Evolutionary conservation across 2,888 invertebrate genomes (phyloP).

Genomic region (Synergus laeviventris): DNA sequence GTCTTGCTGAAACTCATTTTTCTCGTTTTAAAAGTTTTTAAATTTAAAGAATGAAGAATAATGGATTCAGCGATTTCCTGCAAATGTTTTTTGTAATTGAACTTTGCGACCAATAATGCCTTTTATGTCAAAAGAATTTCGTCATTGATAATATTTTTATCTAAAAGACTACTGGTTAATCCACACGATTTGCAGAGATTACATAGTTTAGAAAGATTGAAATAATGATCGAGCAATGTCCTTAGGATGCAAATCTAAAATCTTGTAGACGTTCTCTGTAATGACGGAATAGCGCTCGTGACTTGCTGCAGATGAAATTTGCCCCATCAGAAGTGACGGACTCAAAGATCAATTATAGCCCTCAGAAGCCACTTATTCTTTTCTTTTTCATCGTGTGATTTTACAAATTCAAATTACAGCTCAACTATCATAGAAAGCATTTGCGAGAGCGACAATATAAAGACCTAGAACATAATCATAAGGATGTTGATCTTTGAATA

Average conservation of each 20-base stretch:
- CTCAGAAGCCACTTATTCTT: constrained; percentile 1
- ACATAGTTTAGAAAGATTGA: constrained; percentile 42
- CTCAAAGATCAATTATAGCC: constrained; percentile 26
- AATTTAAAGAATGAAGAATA: neutral
- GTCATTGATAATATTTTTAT: constrained; percentile 1
- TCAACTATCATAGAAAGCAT: neutral
- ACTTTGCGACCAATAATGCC: neutral
- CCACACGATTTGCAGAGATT: constrained; percentile 35
- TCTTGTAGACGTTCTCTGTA: constrained; percentile 41
- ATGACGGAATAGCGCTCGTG: constrained; percentile 48
- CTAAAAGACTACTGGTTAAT: constrained; percentile 38
- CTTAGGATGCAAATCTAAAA: constrained; percentile 43
- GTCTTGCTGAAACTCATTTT: no score
- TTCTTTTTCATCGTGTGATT: constrained; percentile 7
- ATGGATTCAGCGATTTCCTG: neutral
- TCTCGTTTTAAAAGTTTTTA: no score
- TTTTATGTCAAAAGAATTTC: neutral
- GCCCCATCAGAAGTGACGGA: constrained; percentile 25
- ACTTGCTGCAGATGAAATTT: constrained; percentile 46
- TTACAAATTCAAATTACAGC: neutral
- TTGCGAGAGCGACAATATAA: neutral
- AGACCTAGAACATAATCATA: neutral
- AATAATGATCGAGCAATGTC: constrained; percentile 46
- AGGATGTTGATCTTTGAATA: neutral
- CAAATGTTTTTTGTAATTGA: neutral